Conservation (phyloP, 1,140 invertebrate species). For the Drosophila mauritiana region DNA sequence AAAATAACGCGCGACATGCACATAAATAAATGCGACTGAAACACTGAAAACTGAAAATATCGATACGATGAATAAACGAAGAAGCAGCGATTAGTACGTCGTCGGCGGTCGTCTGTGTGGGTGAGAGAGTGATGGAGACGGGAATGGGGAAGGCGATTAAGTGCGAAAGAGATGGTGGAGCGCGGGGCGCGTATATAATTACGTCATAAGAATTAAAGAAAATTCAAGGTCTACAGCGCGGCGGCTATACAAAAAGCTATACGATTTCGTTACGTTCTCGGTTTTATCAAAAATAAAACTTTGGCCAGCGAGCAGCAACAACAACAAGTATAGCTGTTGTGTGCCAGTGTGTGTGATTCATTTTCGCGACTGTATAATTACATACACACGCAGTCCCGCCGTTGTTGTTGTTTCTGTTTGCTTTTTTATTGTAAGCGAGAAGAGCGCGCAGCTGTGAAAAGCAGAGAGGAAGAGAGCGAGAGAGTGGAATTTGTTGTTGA, state of each 20-base stretch:
- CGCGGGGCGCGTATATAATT: conserved; percentile 63
- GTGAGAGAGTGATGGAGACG: conserved; percentile 25
- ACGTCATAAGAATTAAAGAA: conserved; percentile 83
- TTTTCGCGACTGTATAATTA: conserved; percentile 75
- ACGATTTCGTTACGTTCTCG: conserved; percentile 72
- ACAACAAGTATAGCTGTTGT: conserved; percentile 21
- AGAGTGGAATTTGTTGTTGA: conserved; percentile 42
- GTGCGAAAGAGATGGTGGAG: background rate
- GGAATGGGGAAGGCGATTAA: background rate
- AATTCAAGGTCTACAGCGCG: conserved; percentile 74
- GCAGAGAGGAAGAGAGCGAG: conserved; percentile 41
- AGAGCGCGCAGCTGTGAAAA: conserved; percentile 67
- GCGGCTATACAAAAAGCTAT: conserved; percentile 65
- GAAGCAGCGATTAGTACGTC: conserved; percentile 79
- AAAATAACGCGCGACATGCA: conserved; percentile 59
- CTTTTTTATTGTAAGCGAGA: conserved; percentile 60
- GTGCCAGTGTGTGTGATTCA: conserved; percentile 40
- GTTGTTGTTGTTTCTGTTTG: conserved; percentile 53
- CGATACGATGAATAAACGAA: conserved; percentile 82
- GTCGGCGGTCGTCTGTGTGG: conserved; percentile 62
- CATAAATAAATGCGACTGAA: conserved; percentile 74
- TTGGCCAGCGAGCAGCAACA: conserved; percentile 37
- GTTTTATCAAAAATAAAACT: conserved; percentile 79
- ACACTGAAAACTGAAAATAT: conserved; percentile 70
- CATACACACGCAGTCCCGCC: conserved; percentile 51